phyloP scores from a whole-genome alignment of 1,140 invertebrate species.

The Heliconius eleuchia region DNA sequence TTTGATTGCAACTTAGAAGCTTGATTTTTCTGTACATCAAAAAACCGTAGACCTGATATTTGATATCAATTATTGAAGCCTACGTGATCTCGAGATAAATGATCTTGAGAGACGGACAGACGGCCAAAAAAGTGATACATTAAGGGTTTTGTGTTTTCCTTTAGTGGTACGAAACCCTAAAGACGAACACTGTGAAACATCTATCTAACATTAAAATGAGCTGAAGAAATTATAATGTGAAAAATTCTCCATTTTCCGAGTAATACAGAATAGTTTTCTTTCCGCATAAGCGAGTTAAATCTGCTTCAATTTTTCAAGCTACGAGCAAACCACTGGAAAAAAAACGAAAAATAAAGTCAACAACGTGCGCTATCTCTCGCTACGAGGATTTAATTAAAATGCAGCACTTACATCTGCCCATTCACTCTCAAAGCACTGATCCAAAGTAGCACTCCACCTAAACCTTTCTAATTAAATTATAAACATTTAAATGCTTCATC shows the following conservation, averaged over 20 bases:
- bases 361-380: constrained; percentile 51
- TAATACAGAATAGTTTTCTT: constrained; percentile 15
- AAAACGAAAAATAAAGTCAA: constrained; percentile 46
- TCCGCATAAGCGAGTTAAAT: constrained; percentile 42
- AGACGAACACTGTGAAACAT: background rate
- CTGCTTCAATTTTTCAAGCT: constrained; percentile 53
- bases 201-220: background rate
- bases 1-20: too few relatives aligned
- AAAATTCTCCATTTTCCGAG: background rate
- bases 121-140: too few relatives aligned
- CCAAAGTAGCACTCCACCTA: constrained; percentile 22
- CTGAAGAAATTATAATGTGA: background rate
- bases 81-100: too few relatives aligned
- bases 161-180: too few relatives aligned
- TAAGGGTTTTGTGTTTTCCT: too few relatives aligned
- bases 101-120: too few relatives aligned
- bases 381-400: constrained; percentile 69
- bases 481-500: constrained; percentile 44
- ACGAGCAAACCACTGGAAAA: constrained; percentile 46
- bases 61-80: too few relatives aligned
- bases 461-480: constrained; percentile 60
- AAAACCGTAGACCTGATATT: too few relatives aligned
- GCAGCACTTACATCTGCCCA: constrained; percentile 48
- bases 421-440: constrained; percentile 25
- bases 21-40: too few relatives aligned